Evolutionary conservation across 2,888 invertebrate genomes (phyloP).

Genomic region (Octodonta nipae): DNA sequence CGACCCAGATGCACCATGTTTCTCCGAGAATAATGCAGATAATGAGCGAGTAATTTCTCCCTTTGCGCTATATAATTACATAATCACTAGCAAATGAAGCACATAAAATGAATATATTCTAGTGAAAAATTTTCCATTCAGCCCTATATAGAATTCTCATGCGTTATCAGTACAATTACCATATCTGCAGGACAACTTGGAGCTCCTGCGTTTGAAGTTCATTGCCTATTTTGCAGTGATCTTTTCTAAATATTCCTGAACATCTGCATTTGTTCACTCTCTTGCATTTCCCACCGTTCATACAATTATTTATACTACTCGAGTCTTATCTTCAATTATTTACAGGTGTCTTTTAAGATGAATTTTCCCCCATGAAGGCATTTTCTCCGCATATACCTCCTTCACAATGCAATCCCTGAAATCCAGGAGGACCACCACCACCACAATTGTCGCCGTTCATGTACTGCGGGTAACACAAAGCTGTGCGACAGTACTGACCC

Average conservation of each 20-base stretch:
- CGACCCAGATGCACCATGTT: too few relatives aligned
- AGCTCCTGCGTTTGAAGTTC: slow-evolving; percentile 48
- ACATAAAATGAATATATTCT: too few relatives aligned
- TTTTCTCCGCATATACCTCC: slow-evolving; percentile 72
- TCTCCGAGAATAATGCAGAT: too few relatives aligned
- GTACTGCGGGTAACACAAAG: slow-evolving; percentile 82
- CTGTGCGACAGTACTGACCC: slow-evolving; percentile 79
- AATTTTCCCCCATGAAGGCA: slow-evolving; percentile 91
- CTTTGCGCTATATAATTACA: too few relatives aligned
- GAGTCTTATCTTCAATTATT: slow-evolving; percentile 55
- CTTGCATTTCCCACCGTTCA: slow-evolving; percentile 80
- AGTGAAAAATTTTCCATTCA: slow-evolving; percentile 69
- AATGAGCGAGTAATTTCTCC: too few relatives aligned
- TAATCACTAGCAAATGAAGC: too few relatives aligned
- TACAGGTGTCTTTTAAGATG: slow-evolving; percentile 84
- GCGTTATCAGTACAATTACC: slow-evolving; percentile 59
- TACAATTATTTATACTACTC: slow-evolving; percentile 61
- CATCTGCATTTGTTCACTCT: slow-evolving; percentile 85
- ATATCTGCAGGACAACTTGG: slow-evolving; percentile 62
- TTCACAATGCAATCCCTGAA: slow-evolving; percentile 54
- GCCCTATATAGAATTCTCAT: slow-evolving; percentile 71
- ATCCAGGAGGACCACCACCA: slow-evolving; percentile 78
- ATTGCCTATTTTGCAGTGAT: slow-evolving; percentile 83
- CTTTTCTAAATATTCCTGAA: slow-evolving; percentile 67
- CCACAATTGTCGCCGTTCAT: slow-evolving; percentile 84